Conservation (phyloP, 2,888 invertebrate genomes). For the Stegophylla sp. region DNA sequence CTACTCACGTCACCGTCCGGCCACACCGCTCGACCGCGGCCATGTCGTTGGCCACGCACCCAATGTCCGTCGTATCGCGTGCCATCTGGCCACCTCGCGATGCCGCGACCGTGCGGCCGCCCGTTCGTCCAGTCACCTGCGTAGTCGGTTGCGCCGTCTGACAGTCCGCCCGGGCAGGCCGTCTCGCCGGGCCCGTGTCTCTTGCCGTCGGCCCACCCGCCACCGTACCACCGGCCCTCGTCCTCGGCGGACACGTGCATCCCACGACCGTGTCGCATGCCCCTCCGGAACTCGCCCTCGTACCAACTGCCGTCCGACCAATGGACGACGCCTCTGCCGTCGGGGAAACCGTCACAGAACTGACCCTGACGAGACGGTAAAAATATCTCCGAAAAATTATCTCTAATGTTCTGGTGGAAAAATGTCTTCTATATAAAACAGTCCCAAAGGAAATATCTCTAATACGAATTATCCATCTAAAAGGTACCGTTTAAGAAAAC, state of each 20-base stretch:
- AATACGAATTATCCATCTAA: too few species aligned
- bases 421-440: too few species aligned
- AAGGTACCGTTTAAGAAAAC: too few species aligned
- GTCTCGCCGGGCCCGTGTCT: slow-evolving; percentile 19
- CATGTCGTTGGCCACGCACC: background rate
- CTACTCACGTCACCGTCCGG: slow-evolving; percentile 24
- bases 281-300: slow-evolving; percentile 28
- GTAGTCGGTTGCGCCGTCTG: slow-evolving; percentile 31
- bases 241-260: slow-evolving; percentile 34
- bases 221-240: slow-evolving; percentile 25
- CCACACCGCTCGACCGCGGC: slow-evolving; percentile 34
- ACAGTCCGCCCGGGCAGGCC: background rate
- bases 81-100: slow-evolving; percentile 26
- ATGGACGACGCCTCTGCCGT: background rate
- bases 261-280: slow-evolving; percentile 32
- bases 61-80: slow-evolving; percentile 28
- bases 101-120: slow-evolving; percentile 24
- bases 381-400: too few species aligned
- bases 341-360: slow-evolving; percentile 20
- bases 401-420: too few species aligned
- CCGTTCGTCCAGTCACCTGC: slow-evolving; percentile 32
- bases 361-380: slow-evolving; percentile 20
- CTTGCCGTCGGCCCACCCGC: slow-evolving; percentile 9
- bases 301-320: slow-evolving; percentile 50
- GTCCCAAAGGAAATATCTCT: too few species aligned